phyloP scores from a whole-genome alignment of 2,113 vertebrate species.

The Chionomys nivalis region DNA sequence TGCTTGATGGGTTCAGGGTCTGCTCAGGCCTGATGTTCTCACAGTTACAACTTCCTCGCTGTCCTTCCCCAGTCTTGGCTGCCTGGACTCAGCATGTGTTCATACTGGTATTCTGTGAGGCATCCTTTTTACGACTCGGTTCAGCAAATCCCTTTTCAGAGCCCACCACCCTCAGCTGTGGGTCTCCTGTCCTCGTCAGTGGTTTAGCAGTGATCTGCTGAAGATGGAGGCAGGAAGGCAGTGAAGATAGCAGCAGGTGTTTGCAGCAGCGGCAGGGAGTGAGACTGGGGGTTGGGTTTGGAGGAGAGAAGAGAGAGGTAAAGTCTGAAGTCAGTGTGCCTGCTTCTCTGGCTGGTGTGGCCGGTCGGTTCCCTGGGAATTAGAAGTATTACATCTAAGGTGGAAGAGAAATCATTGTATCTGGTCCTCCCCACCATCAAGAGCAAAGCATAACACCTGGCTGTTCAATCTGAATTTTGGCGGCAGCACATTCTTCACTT shows the following conservation, averaged over 20 bases:
- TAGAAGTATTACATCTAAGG: not conserved
- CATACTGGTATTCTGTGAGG: too few relatives aligned
- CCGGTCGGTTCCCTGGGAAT: not conserved
- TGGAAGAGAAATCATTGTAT: not conserved
- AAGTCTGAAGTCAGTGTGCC: not conserved
- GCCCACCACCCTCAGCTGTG: not conserved
- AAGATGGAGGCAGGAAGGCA: not conserved
- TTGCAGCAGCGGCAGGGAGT: not conserved
- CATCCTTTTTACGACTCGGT: not conserved
- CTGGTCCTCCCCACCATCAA: not conserved
- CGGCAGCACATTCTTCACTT: not conserved
- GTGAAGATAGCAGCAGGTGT: not conserved
- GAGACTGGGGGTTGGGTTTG: not conserved
- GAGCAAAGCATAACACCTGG: not conserved
- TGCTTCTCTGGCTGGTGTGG: not conserved
- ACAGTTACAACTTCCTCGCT: too few relatives aligned
- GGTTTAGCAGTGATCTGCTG: not conserved
- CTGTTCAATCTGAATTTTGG: not conserved
- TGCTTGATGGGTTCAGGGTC: not conserved
- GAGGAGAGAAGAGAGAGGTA: not conserved
- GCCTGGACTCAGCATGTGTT: not conserved
- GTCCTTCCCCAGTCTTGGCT: not conserved
- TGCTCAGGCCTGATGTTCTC: not conserved
- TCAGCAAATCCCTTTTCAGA: too few relatives aligned
- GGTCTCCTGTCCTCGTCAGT: rapidly evolving